Evolutionary conservation across 1,140 invertebrate species (phyloP).

Genomic region (Thrips palmi): DNA sequence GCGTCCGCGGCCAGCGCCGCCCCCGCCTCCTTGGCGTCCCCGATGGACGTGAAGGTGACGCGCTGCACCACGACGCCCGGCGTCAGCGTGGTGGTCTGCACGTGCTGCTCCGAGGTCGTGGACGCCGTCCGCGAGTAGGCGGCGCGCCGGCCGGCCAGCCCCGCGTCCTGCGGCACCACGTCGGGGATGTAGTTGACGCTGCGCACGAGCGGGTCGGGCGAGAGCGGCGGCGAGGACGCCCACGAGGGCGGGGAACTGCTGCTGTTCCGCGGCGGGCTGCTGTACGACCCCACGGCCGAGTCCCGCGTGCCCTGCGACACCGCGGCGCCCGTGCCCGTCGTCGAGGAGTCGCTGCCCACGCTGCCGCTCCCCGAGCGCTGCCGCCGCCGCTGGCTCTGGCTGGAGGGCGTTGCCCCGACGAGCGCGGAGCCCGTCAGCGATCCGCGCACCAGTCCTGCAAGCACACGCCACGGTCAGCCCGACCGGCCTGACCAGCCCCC

Average conservation of each 20-base stretch:
- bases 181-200: constrained; percentile 35
- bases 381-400: too few species aligned
- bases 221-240: constrained; percentile 36
- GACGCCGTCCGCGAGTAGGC: constrained; percentile 12
- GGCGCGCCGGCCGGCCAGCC: constrained; percentile 9
- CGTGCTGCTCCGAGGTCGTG: constrained; percentile 7
- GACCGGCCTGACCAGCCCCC: too few species aligned
- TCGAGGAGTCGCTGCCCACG: too few species aligned
- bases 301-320: too few species aligned
- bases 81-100: neutral
- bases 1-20: constrained; percentile 23
- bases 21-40: constrained; percentile 30
- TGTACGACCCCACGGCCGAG: too few species aligned
- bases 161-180: too few species aligned
- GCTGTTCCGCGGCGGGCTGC: constrained; percentile 26
- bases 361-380: too few species aligned
- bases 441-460: too few species aligned
- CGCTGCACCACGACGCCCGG: constrained; percentile 25
- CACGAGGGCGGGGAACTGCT: constrained; percentile 36
- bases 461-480: too few species aligned
- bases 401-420: too few species aligned
- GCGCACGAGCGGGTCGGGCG: constrained; percentile 30
- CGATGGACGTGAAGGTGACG: constrained; percentile 35
- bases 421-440: too few species aligned
- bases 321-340: too few species aligned